Conservation (phyloP, 2,797 vertebrate genomes). For the Lacerta bilineata region DNA sequence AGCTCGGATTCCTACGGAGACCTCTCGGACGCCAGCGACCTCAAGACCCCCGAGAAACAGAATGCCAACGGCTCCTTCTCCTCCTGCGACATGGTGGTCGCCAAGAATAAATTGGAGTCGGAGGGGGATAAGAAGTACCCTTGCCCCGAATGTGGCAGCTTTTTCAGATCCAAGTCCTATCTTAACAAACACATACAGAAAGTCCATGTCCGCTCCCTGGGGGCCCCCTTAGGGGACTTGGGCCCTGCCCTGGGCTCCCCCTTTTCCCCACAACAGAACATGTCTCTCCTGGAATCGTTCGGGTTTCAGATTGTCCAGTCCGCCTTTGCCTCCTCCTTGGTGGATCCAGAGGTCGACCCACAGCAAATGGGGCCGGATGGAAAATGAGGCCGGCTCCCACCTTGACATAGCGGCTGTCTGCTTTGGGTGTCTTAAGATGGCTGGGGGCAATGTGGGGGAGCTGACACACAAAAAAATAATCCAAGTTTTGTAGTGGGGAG, state of each 20-base stretch:
- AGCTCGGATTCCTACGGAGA: slow-evolving; percentile 96
- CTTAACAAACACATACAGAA: slow-evolving; percentile 99
- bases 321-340: slow-evolving; percentile 96
- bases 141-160: slow-evolving; percentile 95
- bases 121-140: slow-evolving; percentile 95
- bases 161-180: slow-evolving; percentile 99
- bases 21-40: slow-evolving; percentile 92
- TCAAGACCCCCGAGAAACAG: slow-evolving; percentile 93
- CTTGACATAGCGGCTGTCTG: slow-evolving; percentile 60
- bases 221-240: slow-evolving; percentile 86
- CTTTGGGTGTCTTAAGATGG: slow-evolving; percentile 70
- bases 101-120: slow-evolving; percentile 89
- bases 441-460: slow-evolving; percentile 78
- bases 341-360: slow-evolving; percentile 93
- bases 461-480: slow-evolving; percentile 64
- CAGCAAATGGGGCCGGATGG: slow-evolving; percentile 93
- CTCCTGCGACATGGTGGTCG: slow-evolving; percentile 83
- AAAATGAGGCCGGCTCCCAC: slow-evolving; percentile 85
- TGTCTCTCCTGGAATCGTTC: slow-evolving; percentile 98
- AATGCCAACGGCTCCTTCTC: slow-evolving; percentile 85
- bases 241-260: slow-evolving; percentile 89
- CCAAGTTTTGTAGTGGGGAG: slow-evolving; percentile 80
- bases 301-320: slow-evolving; percentile 99
- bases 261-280: slow-evolving; percentile 98
- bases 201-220: slow-evolving; percentile 90